A percentile compares a stretch with the other conserved stretches of the same genome.
Conservation (phyloP, 2,113 vertebrate genomes). For the Podilymbus podiceps region DNA sequence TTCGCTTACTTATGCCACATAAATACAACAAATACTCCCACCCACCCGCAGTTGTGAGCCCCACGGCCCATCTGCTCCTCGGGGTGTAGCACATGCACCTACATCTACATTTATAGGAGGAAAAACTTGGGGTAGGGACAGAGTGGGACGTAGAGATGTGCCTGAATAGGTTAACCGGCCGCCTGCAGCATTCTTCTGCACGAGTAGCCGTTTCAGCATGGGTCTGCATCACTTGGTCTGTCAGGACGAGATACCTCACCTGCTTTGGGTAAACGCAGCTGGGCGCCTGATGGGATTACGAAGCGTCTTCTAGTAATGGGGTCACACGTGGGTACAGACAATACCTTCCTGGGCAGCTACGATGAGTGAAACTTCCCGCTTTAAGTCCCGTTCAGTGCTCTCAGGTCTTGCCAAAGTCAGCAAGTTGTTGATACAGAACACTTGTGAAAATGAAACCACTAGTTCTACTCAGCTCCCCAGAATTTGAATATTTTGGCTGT, state of each 20-base stretch:
- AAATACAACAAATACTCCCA: background rate
- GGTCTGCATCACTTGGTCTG: accelerated
- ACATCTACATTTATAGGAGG: accelerated
- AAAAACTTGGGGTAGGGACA: accelerated
- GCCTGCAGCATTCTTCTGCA: background rate
- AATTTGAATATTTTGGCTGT: background rate
- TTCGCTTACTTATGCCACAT: background rate
- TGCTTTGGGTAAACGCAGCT: background rate
- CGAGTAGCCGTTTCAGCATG: accelerated
- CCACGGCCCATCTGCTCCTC: background rate
- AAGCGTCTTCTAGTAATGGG: background rate
- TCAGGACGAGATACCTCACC: background rate
- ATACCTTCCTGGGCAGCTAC: background rate
- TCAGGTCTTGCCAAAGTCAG: background rate
- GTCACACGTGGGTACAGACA: background rate
- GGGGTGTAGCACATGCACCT: background rate
- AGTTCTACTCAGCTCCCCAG: background rate
- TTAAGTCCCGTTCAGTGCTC: background rate
- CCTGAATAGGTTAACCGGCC: background rate
- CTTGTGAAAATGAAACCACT: background rate
- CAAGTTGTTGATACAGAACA: background rate
- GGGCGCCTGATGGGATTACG: background rate
- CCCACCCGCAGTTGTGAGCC: background rate
- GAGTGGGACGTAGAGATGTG: background rate
- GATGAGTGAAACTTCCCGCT: background rate